Evolutionary conservation across 2,797 vertebrate species (phyloP), one percentile per base, ranked within the genome.

Genomic region (Denticeps clupeoides): DNA sequence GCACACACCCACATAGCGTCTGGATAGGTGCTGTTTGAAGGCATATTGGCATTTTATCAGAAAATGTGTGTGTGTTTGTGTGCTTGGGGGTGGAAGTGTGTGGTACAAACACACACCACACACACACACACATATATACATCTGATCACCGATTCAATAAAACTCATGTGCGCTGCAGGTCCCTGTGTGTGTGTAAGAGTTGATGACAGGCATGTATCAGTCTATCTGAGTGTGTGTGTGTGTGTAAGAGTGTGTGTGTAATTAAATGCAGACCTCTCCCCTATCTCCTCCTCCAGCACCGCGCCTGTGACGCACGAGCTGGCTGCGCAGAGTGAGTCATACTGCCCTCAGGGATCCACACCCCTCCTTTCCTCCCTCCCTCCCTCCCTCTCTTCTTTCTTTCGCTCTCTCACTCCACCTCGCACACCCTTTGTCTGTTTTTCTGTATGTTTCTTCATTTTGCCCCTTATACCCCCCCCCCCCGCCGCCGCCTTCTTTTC

Each of bases 271-370:
- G 58, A 63, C 57, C 58, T 60, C 60, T 66, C 56, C 60, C 51
- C 63, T 68, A 70, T 68, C 70, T 65, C 57, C 67, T 62, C 68
- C 68, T 68, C 61, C 68, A 68, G 67, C 55, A 53, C 56, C 49
- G 56, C 50, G 49, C 56, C 60, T 60, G 67, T 71, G 71, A 71
- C 69, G 69, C 71, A 73, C 62, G 41, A 73, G 58, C 56, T 59
- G 60, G 64, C 66, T 67, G 66, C 62, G 63, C 56, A 65, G 69
- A 64, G 60, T 73, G 71, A 73, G 63, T 73, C 71, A 73, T 69
- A 51, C 60, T 55, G 61, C 61, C 67, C 59, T 49, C 53, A 16
- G 63, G 58, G 62, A 63, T 59, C 61, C 52, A 60, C 59, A 64
- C 56, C 60, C 60, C 64, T 65, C 63, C 60, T 41, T 52, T 48